phyloP scores from a whole-genome alignment of 2,888 invertebrate genomes.

The Chirona hameri region DNA sequence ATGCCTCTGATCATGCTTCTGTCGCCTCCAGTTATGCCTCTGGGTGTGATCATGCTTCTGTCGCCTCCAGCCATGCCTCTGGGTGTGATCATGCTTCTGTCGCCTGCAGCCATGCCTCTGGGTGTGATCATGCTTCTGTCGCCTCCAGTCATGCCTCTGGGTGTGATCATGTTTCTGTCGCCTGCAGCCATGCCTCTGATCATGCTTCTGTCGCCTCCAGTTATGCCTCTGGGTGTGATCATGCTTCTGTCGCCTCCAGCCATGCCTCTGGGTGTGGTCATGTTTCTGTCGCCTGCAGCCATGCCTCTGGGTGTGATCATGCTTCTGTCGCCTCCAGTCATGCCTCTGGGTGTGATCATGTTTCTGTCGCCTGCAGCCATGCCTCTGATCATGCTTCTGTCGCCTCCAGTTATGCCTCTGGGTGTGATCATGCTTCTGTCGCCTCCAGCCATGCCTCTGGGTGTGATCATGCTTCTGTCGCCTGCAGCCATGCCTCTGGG shows the following conservation, averaged over 20 bases:
- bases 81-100: background rate
- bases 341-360: conserved; percentile 72
- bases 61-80: conserved; percentile 42
- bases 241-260: conserved; percentile 28
- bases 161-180: too few species aligned
- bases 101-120: conserved; percentile 41
- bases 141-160: too few species aligned
- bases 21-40: background rate
- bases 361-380: background rate
- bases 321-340: conserved; percentile 55
- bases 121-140: too few species aligned
- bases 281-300: too few species aligned
- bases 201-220: too few species aligned
- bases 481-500: background rate
- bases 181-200: too few species aligned
- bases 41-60: too few species aligned
- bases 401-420: conserved; percentile 64
- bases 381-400: background rate
- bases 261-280: conserved; percentile 38
- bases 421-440: conserved; percentile 63
- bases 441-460: too few species aligned
- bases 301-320: background rate
- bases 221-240: too few species aligned
- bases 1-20: too few species aligned
- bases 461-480: too few species aligned